Evolutionary conservation across 2,797 vertebrate species (phyloP), one percentile per base, ranked within the genome.

Genomic region (Thaleichthys pacificus): DNA sequence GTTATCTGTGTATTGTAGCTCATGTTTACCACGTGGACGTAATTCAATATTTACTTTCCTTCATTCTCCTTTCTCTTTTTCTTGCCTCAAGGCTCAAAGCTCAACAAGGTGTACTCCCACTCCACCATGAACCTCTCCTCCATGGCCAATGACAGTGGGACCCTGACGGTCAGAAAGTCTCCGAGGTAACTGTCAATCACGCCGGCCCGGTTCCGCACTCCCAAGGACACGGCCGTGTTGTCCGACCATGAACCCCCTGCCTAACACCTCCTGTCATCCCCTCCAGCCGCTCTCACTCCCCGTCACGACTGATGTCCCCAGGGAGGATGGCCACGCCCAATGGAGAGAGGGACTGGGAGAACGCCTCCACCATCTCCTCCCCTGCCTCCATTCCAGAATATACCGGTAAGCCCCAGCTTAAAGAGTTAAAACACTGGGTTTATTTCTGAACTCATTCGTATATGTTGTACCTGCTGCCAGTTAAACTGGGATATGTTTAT

Each of bases 331-430:
- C 92, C 11, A 80, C 77, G 65, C 94, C 93, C 15, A 95, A 94
- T 51, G 94, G 96, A 1, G 95, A 96, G 19, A 93, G 87, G 5
- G 96, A 98, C 78, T 98, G 96, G 96, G 96, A 98, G 66, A 95
- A 90, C 0, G 94, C 91, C 17, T 97, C 96, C 3, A 96, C 93
- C 0, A 93, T 95, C 71, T 98, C 96, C 0, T 97, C 96, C 0
- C 93, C 95, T 0, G 94, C 95, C 0, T 98, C 96, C 0, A 95
- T 98, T 77, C 96, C 96, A 1, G 96, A 98, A 81, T 97, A 98
- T 80, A 97, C 96, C 38, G 96, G 96, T 96, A 71, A 81, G 84
- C 73, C 9, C 22, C 3, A 60, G 32, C 9, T 21, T 21, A 11
- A 73, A 2, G 14, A 19, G 30, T 38, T 1, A 11, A 21, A 12